phyloP scores from a whole-genome alignment of 2,113 vertebrate genomes.

The Hypocryptadius cinnamomeus region DNA sequence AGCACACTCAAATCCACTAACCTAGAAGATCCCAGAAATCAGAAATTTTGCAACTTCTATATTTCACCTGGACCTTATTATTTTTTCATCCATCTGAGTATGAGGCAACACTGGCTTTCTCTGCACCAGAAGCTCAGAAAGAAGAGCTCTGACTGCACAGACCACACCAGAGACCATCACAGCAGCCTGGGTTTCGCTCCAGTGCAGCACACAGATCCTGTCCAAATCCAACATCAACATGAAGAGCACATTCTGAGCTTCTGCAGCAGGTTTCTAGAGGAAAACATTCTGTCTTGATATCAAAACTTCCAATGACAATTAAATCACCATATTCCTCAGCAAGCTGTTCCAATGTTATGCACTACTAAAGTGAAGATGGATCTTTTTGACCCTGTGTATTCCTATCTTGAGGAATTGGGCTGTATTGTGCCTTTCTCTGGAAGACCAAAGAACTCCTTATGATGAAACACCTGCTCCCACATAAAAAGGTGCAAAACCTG shows the following conservation, averaged over 20 bases:
- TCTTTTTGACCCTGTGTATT: neutral
- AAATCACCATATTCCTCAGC: neutral
- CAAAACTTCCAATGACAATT: neutral
- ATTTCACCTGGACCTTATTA: neutral
- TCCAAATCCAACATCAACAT: neutral
- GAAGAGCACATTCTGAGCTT: neutral
- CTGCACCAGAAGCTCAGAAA: neutral
- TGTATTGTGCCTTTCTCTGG: neutral
- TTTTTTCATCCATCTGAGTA: neutral
- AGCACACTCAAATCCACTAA: neutral
- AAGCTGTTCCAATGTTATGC: neutral
- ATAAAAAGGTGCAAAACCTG: neutral
- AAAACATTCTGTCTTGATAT: neutral
- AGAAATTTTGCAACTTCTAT: neutral
- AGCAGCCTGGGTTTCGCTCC: neutral
- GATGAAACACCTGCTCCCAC: neutral
- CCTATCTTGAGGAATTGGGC: fast-evolving
- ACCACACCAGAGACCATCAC: neutral
- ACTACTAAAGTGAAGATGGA: neutral
- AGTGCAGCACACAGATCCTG: neutral
- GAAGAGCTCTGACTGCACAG: neutral
- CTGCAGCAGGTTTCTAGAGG: neutral
- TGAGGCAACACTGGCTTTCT: neutral
- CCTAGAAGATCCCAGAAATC: neutral
- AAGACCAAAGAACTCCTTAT: neutral